phyloP scores from a whole-genome alignment of 2,888 invertebrate species.

The Hirtodrosophila confusa region DNA sequence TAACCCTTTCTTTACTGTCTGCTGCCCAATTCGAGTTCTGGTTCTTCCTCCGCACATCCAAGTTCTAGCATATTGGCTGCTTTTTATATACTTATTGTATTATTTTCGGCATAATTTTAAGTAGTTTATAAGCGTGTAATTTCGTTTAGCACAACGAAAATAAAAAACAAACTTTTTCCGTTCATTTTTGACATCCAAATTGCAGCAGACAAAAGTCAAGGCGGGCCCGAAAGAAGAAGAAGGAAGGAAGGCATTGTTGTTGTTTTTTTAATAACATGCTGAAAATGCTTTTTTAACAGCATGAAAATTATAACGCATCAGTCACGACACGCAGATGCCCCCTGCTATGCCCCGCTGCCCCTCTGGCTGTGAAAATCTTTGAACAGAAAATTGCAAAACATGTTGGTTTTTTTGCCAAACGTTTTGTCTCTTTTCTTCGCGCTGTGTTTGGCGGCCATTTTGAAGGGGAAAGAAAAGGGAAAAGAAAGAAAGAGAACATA shows the following conservation, averaged over 20 bases:
- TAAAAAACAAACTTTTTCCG: conserved; percentile 69
- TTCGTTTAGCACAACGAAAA: conserved; percentile 57
- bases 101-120: conserved; percentile 60
- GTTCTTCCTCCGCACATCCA: neutral
- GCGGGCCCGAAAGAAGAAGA: too few species aligned
- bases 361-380: conserved; percentile 60
- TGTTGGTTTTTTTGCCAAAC: conserved; percentile 18
- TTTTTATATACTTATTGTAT: conserved; percentile 23
- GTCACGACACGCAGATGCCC: conserved; percentile 66
- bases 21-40: neutral
- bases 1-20: too few species aligned
- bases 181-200: conserved; percentile 81
- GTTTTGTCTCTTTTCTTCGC: conserved; percentile 18
- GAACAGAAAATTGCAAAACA: conserved; percentile 48
- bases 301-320: conserved; percentile 80
- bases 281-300: conserved; percentile 72
- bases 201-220: conserved; percentile 70
- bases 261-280: conserved; percentile 61
- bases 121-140: conserved; percentile 71
- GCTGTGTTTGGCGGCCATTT: conserved; percentile 58
- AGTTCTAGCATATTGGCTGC: neutral
- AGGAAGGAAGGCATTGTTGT: conserved; percentile 8
- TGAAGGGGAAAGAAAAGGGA: conserved; percentile 46
- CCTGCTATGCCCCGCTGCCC: neutral
- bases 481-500: too few species aligned